Evolutionary conservation across 2,888 invertebrate genomes (phyloP), one percentile per base, ranked within the genome.

Genomic region (Furcula furcula): DNA sequence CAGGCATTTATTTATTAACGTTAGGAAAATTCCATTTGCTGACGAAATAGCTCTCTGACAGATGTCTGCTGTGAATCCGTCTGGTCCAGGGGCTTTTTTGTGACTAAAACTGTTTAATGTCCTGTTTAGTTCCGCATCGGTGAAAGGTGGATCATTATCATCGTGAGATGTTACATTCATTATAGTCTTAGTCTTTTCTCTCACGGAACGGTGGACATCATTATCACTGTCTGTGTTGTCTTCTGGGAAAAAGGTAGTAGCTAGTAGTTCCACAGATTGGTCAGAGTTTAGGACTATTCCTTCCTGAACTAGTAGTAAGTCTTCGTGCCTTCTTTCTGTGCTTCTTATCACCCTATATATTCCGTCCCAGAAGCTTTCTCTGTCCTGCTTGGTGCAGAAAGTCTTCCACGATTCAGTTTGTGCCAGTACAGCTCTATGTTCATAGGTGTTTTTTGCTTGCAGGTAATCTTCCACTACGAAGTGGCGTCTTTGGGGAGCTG

Each of bases 351-450:
- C 37, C 36, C 46, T 40, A 40, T 48, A 46, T 34, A 7, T 31
- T 9, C 31, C 33, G 33, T 29, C 36, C 32, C 7, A 41, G 32
- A 22, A 41, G 33, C 6, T 9, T 34, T 14, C 46, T 36, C 7
- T 43, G 34, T 33, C 39, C 40, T 2, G 47, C 14, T 2, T 34
- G 1, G 6, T 6, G 23, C 29, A 52, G 12, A 9, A 49, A 4
- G 6, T 15, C 29, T 11, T 29, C 28, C 13, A 31, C n/a, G 7
- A 18, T 6, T 4, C 13, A 10, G 9, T 13, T 13, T 15, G 27
- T n/a, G 33, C 22, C 14, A 5, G 20, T 7, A 1, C 7, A 1
- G 19, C 14, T 3, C 2, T 15, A 2, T 7, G 4, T 4, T 33
- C 19, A 21, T 33, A 33, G 6, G 7, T 5, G 1, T 1, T n/a